These are phyloP conservation scores for Xylocampa areola DNA, from an alignment of 2,888 invertebrate species.

Conservation along the genomic window DNA sequence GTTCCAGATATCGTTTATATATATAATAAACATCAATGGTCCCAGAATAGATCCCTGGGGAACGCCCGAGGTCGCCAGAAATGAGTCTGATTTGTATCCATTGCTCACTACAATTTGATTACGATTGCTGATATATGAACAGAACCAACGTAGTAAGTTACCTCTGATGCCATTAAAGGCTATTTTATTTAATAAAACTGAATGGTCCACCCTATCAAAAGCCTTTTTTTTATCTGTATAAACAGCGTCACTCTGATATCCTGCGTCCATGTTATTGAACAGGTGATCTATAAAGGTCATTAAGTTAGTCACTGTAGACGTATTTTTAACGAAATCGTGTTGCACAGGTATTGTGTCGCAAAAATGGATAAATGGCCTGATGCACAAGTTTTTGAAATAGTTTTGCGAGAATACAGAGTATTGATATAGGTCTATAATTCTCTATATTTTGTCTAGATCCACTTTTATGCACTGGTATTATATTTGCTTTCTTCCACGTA, in stretches of 20 bases:
- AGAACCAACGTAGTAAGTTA: slow-evolving; percentile 10
- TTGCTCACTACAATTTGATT: slow-evolving; percentile 4
- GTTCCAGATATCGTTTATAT: slow-evolving; percentile 6
- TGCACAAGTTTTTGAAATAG: slow-evolving; percentile 43
- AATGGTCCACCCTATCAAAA: slow-evolving; percentile 30
- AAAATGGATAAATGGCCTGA: slow-evolving; percentile 27
- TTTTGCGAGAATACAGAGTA: slow-evolving; percentile 38
- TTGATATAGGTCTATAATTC: slow-evolving; percentile 25
- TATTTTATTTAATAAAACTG: slow-evolving; percentile 12
- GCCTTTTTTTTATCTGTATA: slow-evolving; percentile 29
- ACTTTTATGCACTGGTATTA: slow-evolving; percentile 5
- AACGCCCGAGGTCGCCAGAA: slow-evolving; percentile 6
- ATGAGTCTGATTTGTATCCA: slow-evolving; percentile 4
- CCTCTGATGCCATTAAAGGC: slow-evolving; percentile 15
- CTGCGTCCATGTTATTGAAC: slow-evolving; percentile 2
- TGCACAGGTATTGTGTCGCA: slow-evolving; percentile 41
- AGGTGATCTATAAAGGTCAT: slow-evolving; percentile 18
- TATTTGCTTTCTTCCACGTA: not conserved
- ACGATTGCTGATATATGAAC: slow-evolving; percentile 6
- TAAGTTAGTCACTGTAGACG: slow-evolving; percentile 41
- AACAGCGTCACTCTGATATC: slow-evolving; percentile 14
- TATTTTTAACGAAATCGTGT: slow-evolving; percentile 49
- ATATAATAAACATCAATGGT: slow-evolving; percentile 11
- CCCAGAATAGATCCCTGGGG: slow-evolving; percentile 11
- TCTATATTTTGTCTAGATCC: slow-evolving; percentile 7